A percentile compares a stretch with the other conserved stretches of the same genome.
Evolutionary conservation across 1,140 invertebrate species (phyloP).

Genomic region (Druon quercuslanigerum): DNA sequence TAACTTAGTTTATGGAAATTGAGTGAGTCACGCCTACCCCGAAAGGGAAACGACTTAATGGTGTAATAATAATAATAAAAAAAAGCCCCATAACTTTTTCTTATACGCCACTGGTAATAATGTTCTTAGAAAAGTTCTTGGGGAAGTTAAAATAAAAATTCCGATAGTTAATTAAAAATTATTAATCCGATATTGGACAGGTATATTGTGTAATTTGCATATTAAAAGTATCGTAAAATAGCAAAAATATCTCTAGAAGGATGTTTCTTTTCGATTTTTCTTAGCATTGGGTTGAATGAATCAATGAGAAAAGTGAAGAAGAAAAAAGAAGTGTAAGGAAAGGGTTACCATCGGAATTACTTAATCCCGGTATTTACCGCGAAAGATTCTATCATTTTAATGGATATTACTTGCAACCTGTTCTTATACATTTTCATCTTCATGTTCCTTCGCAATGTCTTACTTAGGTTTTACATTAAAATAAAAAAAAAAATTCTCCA

Average conservation of each 20-base stretch:
- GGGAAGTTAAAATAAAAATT: conserved; percentile 16
- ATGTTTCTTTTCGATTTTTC: neutral
- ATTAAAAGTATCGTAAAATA: conserved; percentile 11
- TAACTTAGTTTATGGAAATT: too few relatives aligned
- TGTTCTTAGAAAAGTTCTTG: too few relatives aligned
- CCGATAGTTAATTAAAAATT: conserved; percentile 16
- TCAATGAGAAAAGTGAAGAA: conserved; percentile 7
- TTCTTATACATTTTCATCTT: conserved; percentile 50
- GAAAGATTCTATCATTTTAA: conserved; percentile 51
- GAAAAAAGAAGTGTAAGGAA: conserved; percentile 15
- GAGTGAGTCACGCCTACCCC: too few relatives aligned
- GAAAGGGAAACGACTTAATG: too few relatives aligned
- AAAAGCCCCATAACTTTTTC: too few relatives aligned
- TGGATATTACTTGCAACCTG: conserved; percentile 51
- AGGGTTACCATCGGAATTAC: conserved; percentile 22
- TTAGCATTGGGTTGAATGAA: conserved; percentile 22
- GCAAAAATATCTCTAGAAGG: conserved; percentile 5
- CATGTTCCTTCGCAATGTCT: conserved; percentile 41
- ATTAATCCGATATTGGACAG: neutral
- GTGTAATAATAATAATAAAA: too few relatives aligned
- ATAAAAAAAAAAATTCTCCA: conserved; percentile 3
- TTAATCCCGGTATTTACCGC: conserved; percentile 15
- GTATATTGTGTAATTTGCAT: neutral
- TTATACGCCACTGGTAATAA: too few relatives aligned
- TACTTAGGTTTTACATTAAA: conserved; percentile 52